A percentile compares a stretch with the other conserved stretches of the same genome.
Conservation (phyloP, 2,113 vertebrate species). For the Brevimyrus niger region DNA sequence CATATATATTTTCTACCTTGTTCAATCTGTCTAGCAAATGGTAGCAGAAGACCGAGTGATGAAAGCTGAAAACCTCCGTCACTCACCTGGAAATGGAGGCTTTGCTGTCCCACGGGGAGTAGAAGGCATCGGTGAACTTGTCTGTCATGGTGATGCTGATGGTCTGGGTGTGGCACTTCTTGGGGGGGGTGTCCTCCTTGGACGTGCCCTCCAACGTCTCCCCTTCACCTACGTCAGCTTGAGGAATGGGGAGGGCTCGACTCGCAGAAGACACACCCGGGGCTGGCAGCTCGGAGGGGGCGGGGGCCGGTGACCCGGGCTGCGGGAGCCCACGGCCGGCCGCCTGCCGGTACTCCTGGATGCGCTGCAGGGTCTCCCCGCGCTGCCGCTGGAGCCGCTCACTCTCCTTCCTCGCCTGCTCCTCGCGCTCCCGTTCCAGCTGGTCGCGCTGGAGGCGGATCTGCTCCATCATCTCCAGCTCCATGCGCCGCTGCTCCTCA, state of each 20-base stretch:
- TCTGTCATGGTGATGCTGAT: conserved; percentile 52
- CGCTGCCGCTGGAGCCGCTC: conserved; percentile 66
- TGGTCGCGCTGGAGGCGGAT: conserved; percentile 83
- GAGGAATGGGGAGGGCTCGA: conserved; percentile 43
- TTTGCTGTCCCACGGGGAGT: conserved; percentile 72
- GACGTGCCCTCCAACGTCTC: conserved; percentile 52
- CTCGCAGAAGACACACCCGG: conserved; percentile 28
- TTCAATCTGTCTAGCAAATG: background rate
- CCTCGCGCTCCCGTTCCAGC: conserved; percentile 73
- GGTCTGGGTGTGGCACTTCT: conserved; percentile 49
- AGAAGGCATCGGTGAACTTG: conserved; percentile 68
- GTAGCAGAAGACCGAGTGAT: background rate
- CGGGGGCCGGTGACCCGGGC: conserved; percentile 37
- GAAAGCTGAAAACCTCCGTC: background rate
- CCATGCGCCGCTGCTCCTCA: conserved; percentile 75
- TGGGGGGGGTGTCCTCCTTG: conserved; percentile 54
- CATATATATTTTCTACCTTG: background rate
- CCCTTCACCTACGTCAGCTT: conserved; percentile 49
- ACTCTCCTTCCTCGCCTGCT: conserved; percentile 60
- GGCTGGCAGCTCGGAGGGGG: background rate
- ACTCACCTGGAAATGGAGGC: conserved; percentile 70
- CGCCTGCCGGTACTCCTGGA: conserved; percentile 57
- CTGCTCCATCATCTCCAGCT: conserved; percentile 93
- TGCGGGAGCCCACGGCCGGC: conserved; percentile 41
- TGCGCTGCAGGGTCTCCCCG: conserved; percentile 61